A percentile compares a stretch with the other conserved stretches of the same genome.
Conservation (phyloP, 2,888 invertebrate genomes). For the Trichopoda pennipes region DNA sequence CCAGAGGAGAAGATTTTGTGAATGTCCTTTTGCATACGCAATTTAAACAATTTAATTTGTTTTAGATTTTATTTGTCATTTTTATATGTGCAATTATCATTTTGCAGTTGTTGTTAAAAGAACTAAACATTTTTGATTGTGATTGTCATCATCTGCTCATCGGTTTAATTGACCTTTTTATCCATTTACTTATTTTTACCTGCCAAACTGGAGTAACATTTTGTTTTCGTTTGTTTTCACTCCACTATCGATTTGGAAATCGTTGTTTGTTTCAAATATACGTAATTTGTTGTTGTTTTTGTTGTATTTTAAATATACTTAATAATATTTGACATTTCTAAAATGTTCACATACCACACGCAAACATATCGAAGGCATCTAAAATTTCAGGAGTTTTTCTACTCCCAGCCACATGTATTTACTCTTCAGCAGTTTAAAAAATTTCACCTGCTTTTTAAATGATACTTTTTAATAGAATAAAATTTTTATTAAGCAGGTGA, state of each 20-base stretch:
- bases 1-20: too few species aligned
- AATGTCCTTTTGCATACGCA: slow-evolving; percentile 34
- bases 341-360: slow-evolving; percentile 44
- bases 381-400: neutral
- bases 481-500: slow-evolving; percentile 52
- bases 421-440: neutral
- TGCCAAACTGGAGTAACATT: slow-evolving; percentile 20
- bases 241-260: neutral
- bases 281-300: neutral
- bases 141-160: neutral
- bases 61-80: neutral
- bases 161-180: neutral
- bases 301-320: slow-evolving; percentile 30
- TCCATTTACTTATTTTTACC: slow-evolving; percentile 27
- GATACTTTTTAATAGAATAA: slow-evolving; percentile 33
- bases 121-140: slow-evolving; percentile 1
- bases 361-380: slow-evolving; percentile 30
- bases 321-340: slow-evolving; percentile 48
- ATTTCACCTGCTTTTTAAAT: slow-evolving; percentile 60
- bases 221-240: slow-evolving; percentile 18
- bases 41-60: slow-evolving; percentile 27
- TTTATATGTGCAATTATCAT: neutral
- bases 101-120: slow-evolving; percentile 8
- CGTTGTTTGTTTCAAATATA: neutral
- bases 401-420: neutral